Base-by-base conservation (phyloP, 2,113 vertebrate genomes). In the Leuciscus idus region DNA sequence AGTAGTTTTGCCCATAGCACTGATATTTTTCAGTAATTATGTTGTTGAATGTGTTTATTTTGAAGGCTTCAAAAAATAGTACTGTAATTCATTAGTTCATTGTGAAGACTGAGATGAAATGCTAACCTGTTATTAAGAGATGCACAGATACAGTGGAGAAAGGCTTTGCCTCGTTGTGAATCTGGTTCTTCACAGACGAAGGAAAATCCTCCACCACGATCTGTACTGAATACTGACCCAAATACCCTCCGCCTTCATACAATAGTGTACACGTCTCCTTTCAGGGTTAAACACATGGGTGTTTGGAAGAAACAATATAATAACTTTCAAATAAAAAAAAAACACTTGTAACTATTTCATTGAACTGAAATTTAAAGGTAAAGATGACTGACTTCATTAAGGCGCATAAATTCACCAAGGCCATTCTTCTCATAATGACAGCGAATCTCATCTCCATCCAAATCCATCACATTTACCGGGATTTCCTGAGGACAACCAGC, bases 201-300 rank as follows among this genome's bases (percentile, higher is more conserved):
- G 92, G 88, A 28, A 84, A 62, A 87, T 95, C 94, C 76, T 95
- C 94, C 0, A 88, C 93, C 92, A 93, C 93, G 80, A 94, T 86
- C 89, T 89, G 88, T 85, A 95, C 85, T 61, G 81, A 86, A 84
- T 94, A 94, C 43, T 83, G 91, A 3, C 94, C 94, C 11, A 43
- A 80, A 10, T 73, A 0, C 5, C 92, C 93, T 0, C 87, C 55
- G 36, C 94, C 93, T 55, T 86, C 92, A 84, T 93, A 95, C 0
- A 48, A 21, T 81, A 95, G 17, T 19, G 19, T 48, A 85, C 94
- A 94, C 4, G 83, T 89, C 39, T 88, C 89, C 94, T 94, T 86
- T 48, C 12, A 13, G 82, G 80, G 74, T 75, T 43, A 66, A 28
- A 43, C 55, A 26, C 55, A 84, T n/a, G 13, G 6, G 7, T 33